phyloP scores from a whole-genome alignment of 2,797 vertebrate species.

The Ispidina lecontei region DNA sequence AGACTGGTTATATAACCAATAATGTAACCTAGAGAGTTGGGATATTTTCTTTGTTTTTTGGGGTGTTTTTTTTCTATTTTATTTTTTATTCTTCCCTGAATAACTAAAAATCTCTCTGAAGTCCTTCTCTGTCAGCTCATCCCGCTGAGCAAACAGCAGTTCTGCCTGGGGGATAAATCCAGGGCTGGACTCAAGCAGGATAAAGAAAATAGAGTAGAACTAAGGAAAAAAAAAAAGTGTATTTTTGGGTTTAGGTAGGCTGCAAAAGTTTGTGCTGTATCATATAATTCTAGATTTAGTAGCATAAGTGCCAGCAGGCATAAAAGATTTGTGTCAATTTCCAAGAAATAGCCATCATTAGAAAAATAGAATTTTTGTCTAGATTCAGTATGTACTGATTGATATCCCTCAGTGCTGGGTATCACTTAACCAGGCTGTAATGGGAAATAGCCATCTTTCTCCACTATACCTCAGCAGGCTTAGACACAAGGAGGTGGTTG shows the following conservation, averaged over 20 bases:
- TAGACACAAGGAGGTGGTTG: not conserved
- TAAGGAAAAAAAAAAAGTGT: not conserved
- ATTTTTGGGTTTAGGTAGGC: not conserved
- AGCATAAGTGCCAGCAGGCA: not conserved
- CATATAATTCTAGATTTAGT: not conserved
- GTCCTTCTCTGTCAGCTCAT: conserved; percentile 1
- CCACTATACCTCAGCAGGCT: not conserved
- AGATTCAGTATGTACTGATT: not conserved
- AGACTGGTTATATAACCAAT: conserved; percentile 22
- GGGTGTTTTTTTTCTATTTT: not conserved
- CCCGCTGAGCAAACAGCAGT: conserved; percentile 28
- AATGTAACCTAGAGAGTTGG: conserved; percentile 34
- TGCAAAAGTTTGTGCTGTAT: not conserved
- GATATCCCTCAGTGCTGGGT: not conserved
- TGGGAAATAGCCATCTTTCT: conserved; percentile 21
- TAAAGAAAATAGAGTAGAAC: not conserved
- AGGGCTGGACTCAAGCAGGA: not conserved
- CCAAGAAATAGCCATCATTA: not conserved
- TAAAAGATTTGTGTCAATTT: not conserved
- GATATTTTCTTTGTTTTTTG: not conserved
- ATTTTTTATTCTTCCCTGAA: not conserved
- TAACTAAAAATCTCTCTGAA: not conserved
- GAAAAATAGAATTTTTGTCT: not conserved
- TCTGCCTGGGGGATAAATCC: conserved; percentile 42
- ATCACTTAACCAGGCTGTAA: not conserved